These are phyloP conservation scores for Porites divaricata DNA, from an alignment of 92 coral and sea anemone genomes.

Conservation along the genomic window DNA sequence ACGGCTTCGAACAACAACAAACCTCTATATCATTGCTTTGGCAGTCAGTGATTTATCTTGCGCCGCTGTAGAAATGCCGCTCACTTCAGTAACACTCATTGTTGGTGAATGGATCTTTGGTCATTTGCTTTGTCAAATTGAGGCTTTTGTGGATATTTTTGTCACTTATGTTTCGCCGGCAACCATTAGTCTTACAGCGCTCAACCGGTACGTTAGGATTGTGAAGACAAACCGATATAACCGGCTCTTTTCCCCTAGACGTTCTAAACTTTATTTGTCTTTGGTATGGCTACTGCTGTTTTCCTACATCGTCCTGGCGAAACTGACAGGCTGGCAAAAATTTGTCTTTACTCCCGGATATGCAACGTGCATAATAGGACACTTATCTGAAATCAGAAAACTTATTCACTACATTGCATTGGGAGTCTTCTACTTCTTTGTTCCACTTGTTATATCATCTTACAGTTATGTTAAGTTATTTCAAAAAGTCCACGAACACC, in stretches of 20 bases:
- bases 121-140: background rate
- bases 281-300: background rate
- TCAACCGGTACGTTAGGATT: background rate
- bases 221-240: background rate
- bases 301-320: background rate
- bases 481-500: background rate
- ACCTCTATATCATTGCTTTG: slow-evolving; percentile 8
- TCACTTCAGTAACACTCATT: background rate
- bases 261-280: background rate
- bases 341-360: background rate
- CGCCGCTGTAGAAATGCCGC: slow-evolving; percentile 17
- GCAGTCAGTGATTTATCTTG: slow-evolving; percentile 8
- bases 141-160: slow-evolving; percentile 17
- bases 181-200: slow-evolving; percentile 1
- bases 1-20: slow-evolving; percentile 12
- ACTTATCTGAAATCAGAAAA: slow-evolving; percentile 1
- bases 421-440: background rate
- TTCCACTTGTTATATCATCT: background rate
- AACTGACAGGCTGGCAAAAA: background rate
- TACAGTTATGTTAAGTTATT: background rate
- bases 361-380: slow-evolving; percentile 4
- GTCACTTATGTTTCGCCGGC: background rate
- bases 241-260: background rate
- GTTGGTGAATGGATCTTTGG: slow-evolving; percentile 12
- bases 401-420: background rate